Evolutionary conservation across 2,113 vertebrate species (phyloP), one percentile per base, ranked within the genome.

Genomic region (Heterotis niloticus): DNA sequence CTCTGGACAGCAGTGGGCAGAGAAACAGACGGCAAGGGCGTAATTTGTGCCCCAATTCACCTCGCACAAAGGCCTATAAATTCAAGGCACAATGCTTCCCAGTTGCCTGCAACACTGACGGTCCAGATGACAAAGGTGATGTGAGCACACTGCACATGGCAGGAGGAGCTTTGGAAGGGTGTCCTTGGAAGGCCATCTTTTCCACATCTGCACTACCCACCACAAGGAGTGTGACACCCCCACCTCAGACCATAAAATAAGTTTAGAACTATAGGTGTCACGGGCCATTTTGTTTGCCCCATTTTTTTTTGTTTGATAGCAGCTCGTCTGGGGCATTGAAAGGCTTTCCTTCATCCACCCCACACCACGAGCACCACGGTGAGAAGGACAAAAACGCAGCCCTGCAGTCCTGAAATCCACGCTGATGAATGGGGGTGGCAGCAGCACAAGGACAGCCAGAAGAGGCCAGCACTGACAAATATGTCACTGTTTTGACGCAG

Each of bases 31-130:
- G 62, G 78, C 29, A n/a, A 34, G 20, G 79, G 26, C 76, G 67
- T 64, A 51, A 75, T 83, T 72, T 72, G 78, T 79, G 54, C 80
- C 62, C 34, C 64, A 62, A 66, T 52, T 80, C 54, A 64, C 65
- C 51, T 57, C 18, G 59, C 52, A 84, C 81, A 85, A 80, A 83
- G 66, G 81, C 34, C 77, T 24, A 83, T 82, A 81, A 83, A 88
- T 83, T 83, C 67, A 79, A 78, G 78, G 81, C 69, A 75, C 44
- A 74, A 57, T 57, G 71, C 59, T 51, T 4, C 59, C 24, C 11
- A 14, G 59, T 67, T 56, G 11, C 23, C 26, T 44, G 23, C 69
- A 12, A 24, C 64, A 20, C 77, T 12, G 44, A 44, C 52, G 9
- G 24, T 10, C 56, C 71, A 51, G 77, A 66, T 81, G 79, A 78